phyloP scores from a whole-genome alignment of 2,113 vertebrate genomes.

The Romanogobio albipinnatus region DNA sequence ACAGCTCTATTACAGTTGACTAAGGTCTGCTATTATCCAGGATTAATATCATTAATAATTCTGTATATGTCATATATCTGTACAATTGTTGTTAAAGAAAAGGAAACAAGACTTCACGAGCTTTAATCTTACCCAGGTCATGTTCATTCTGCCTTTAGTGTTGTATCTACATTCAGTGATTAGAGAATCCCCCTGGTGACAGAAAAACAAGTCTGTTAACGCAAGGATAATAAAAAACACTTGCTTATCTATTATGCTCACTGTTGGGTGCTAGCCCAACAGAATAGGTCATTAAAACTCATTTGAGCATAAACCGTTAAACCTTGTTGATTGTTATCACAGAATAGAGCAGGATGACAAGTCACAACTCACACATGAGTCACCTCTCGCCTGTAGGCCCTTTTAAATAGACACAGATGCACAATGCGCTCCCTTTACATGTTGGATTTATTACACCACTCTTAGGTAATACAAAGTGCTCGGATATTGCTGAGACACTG shows the following conservation, averaged over 20 bases:
- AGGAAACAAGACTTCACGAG: background rate
- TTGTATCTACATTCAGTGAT: constrained; percentile 88
- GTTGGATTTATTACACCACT: background rate
- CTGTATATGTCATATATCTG: background rate
- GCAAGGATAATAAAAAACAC: background rate
- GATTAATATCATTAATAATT: background rate
- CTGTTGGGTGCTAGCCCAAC: background rate
- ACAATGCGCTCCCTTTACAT: background rate
- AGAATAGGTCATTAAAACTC: background rate
- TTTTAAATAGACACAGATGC: constrained; percentile 16
- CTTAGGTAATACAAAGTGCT: background rate
- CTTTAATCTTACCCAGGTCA: constrained; percentile 86
- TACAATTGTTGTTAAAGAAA: background rate
- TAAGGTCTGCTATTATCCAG: background rate
- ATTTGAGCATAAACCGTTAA: constrained; percentile 17
- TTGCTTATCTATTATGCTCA: constrained; percentile 1
- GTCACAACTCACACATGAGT: background rate
- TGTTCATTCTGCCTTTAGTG: constrained; percentile 79
- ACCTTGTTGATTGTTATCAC: constrained; percentile 12
- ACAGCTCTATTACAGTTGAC: background rate
- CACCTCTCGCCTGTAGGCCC: constrained; percentile 2
- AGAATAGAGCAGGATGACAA: constrained; percentile 1
- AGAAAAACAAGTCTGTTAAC: constrained; percentile 2
- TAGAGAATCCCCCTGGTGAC: constrained; percentile 82
- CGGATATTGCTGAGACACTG: background rate